Percentiles rank a stretch among this genome's conserved stretches.
Conservation (phyloP, 2,888 invertebrate species). For the Tipula lateralis region DNA sequence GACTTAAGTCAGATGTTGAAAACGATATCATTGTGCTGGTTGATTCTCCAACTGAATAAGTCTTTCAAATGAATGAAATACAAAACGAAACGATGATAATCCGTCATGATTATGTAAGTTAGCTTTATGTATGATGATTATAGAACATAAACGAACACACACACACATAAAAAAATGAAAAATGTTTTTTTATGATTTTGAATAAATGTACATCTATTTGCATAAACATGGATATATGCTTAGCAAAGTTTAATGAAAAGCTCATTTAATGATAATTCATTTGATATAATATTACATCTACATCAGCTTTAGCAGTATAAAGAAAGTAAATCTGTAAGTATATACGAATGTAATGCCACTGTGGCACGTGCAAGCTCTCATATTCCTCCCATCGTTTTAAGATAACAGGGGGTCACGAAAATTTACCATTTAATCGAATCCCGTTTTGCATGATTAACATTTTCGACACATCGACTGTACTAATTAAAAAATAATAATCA, state of each 20-base stretch:
- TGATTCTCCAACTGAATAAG: background rate
- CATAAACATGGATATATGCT: constrained; percentile 14
- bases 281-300: background rate
- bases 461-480: too few relatives aligned
- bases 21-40: too few relatives aligned
- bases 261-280: background rate
- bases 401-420: too few relatives aligned
- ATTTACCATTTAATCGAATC: background rate
- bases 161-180: background rate
- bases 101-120: background rate
- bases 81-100: constrained; percentile 3
- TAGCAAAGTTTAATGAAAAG: background rate
- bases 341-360: background rate
- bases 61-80: background rate
- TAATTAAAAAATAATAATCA: background rate
- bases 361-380: background rate
- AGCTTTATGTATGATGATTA: background rate
- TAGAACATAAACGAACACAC: too few relatives aligned
- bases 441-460: too few relatives aligned
- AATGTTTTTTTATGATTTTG: background rate
- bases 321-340: too few relatives aligned
- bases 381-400: background rate
- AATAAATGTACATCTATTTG: background rate
- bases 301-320: background rate
- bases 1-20: too few relatives aligned